Conservation (phyloP, 2,888 invertebrate species). For the Gymnosoma rotundatum region DNA sequence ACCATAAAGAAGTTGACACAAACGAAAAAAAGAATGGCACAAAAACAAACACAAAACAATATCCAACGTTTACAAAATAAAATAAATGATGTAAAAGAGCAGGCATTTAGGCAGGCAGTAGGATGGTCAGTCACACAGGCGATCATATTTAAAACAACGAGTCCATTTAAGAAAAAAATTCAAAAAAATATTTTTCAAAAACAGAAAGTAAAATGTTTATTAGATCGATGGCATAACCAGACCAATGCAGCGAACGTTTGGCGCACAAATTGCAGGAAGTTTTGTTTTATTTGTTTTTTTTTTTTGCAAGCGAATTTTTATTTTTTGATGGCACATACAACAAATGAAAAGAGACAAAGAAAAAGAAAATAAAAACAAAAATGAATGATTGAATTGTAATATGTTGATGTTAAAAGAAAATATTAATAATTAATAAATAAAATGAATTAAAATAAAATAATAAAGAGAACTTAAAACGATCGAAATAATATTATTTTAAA, state of each 20-base stretch:
- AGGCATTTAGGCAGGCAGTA: slow-evolving; percentile 1
- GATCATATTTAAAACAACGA: slow-evolving; percentile 27
- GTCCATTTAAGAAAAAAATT: slow-evolving; percentile 15
- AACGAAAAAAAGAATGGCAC: slow-evolving; percentile 34
- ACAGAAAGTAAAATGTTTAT: slow-evolving; percentile 16
- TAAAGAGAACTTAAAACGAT: slow-evolving; percentile 34
- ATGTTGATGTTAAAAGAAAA: slow-evolving; percentile 28
- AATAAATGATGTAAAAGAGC: slow-evolving; percentile 24
- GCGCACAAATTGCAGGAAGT: slow-evolving; percentile 49
- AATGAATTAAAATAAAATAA: slow-evolving; percentile 5
- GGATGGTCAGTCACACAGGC: slow-evolving; percentile 1
- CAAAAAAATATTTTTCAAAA: not conserved
- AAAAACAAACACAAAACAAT: slow-evolving; percentile 54
- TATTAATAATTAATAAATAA: slow-evolving; percentile 2
- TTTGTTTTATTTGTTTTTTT: slow-evolving; percentile 11
- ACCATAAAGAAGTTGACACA: slow-evolving; percentile 43
- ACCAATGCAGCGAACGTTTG: slow-evolving; percentile 37
- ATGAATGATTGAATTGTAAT: slow-evolving; percentile 47
- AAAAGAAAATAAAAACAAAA: slow-evolving; percentile 50
- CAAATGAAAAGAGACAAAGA: slow-evolving; percentile 63
- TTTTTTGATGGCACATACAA: slow-evolving; percentile 25
- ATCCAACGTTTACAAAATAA: slow-evolving; percentile 37
- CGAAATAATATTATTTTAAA: slow-evolving; percentile 44
- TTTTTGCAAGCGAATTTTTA: slow-evolving; percentile 29
- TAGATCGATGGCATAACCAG: slow-evolving; percentile 50